A percentile compares a stretch with the other conserved stretches of the same genome.
Conservation (phyloP, 1,140 invertebrate species). For the Asbolus verrucosus region DNA sequence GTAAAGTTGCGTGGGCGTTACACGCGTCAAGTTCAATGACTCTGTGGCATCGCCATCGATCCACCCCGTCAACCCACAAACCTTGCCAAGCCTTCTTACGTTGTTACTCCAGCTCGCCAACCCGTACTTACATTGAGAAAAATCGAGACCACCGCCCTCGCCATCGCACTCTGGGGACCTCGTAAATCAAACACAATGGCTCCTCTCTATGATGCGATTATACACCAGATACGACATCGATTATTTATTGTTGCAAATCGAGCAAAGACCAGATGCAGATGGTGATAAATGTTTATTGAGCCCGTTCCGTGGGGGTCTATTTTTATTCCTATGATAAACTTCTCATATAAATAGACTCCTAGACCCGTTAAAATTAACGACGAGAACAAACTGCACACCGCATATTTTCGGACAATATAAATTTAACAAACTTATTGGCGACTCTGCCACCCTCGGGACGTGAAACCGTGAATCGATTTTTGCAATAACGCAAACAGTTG, state of each 20-base stretch:
- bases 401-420: constrained; percentile 1
- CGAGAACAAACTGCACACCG: background rate
- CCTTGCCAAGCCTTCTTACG: constrained; percentile 43
- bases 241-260: constrained; percentile 45
- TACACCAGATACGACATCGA: constrained; percentile 33
- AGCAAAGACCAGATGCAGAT: constrained; percentile 41
- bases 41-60: constrained; percentile 43
- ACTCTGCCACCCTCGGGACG: background rate
- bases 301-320: constrained; percentile 3
- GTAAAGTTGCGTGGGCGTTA: constrained; percentile 30
- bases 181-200: constrained; percentile 41
- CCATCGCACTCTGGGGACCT: constrained; percentile 34
- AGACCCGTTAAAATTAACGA: background rate
- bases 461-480: background rate
- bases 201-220: constrained; percentile 34
- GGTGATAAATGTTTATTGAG: constrained; percentile 36
- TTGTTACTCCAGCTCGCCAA: constrained; percentile 28
- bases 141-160: constrained; percentile 41
- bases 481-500: too few relatives aligned
- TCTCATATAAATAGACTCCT: constrained; percentile 20
- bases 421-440: background rate
- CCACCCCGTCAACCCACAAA: constrained; percentile 48
- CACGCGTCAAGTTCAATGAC: constrained; percentile 48
- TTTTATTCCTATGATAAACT: constrained; percentile 33
- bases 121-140: constrained; percentile 38